These are phyloP conservation scores for Agonopterix heracliana DNA, from an alignment of 2,888 invertebrate genomes.

Conservation along the genomic window DNA sequence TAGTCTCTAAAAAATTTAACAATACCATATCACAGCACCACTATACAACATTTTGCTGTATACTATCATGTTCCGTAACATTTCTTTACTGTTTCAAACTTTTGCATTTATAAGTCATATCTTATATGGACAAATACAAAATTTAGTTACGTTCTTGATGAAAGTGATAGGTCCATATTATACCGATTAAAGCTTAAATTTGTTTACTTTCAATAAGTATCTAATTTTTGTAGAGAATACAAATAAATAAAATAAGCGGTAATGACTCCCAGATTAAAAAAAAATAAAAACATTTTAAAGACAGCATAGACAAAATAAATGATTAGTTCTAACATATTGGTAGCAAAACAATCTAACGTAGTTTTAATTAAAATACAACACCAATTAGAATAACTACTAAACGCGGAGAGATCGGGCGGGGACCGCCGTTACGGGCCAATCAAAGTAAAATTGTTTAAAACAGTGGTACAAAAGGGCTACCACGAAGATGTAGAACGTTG, in stretches of 20 bases:
- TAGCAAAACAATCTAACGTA: slow-evolving; percentile 44
- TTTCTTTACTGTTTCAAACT: slow-evolving; percentile 25
- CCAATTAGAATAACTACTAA: slow-evolving; percentile 44
- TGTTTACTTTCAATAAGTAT: slow-evolving; percentile 12
- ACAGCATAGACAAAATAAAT: slow-evolving; percentile 28
- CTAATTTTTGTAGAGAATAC: slow-evolving; percentile 5
- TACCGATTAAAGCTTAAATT: slow-evolving; percentile 54
- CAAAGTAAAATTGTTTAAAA: not conserved
- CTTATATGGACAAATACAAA: slow-evolving; percentile 36
- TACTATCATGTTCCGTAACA: slow-evolving; percentile 38
- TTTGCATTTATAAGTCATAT: slow-evolving; percentile 26
- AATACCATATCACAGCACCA: slow-evolving; percentile 61
- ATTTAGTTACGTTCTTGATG: slow-evolving; percentile 10
- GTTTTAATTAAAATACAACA: slow-evolving; percentile 38
- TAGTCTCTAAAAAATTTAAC: slow-evolving; percentile 34
- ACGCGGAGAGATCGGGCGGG: slow-evolving; percentile 46
- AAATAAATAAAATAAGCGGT: slow-evolving; percentile 11
- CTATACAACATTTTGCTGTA: slow-evolving; percentile 46
- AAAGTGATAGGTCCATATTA: slow-evolving; percentile 53
- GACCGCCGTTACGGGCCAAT: slow-evolving; percentile 21
- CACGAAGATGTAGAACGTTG: no score
- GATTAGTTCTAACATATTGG: slow-evolving; percentile 27
- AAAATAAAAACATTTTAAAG: slow-evolving; percentile 15
- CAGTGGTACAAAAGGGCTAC: not conserved
- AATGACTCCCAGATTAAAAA: no score